These are phyloP conservation scores for Herpailurus yagouaroundi DNA, from an alignment of 2,113 vertebrate genomes.

Conservation along the genomic window DNA sequence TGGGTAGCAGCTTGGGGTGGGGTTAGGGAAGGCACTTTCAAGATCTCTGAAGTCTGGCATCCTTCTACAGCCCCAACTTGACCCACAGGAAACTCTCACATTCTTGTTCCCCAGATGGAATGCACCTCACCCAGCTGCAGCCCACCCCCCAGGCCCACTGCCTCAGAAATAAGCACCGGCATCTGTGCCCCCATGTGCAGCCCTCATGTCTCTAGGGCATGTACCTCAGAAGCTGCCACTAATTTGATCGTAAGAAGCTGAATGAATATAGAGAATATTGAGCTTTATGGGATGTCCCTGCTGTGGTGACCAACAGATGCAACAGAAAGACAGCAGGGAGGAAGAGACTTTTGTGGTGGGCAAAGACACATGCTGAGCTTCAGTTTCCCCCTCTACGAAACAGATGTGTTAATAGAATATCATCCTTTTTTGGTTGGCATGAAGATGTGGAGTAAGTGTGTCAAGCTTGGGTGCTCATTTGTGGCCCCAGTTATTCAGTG, in stretches of 20 bases:
- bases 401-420: not conserved
- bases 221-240: not conserved
- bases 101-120: no score
- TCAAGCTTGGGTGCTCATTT: not conserved
- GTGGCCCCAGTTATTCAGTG: not conserved
- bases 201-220: not conserved
- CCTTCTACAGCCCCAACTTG: not conserved
- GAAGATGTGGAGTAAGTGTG: not conserved
- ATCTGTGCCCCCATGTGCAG: not conserved
- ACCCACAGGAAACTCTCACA: not conserved
- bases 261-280: not conserved
- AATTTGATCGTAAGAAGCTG: not conserved
- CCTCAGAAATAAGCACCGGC: not conserved
- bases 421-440: no score
- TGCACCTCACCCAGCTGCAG: accelerated
- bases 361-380: not conserved
- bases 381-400: not conserved
- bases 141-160: no score
- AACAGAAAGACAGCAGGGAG: accelerated
- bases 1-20: accelerated
- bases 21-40: no score
- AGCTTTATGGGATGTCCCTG: not conserved
- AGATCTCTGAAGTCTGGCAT: not conserved
- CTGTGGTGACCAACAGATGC: not conserved
- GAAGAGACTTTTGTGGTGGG: not conserved